Evolutionary conservation across 2,113 vertebrate species (phyloP).

Genomic region (Lipotes vexillifer): DNA sequence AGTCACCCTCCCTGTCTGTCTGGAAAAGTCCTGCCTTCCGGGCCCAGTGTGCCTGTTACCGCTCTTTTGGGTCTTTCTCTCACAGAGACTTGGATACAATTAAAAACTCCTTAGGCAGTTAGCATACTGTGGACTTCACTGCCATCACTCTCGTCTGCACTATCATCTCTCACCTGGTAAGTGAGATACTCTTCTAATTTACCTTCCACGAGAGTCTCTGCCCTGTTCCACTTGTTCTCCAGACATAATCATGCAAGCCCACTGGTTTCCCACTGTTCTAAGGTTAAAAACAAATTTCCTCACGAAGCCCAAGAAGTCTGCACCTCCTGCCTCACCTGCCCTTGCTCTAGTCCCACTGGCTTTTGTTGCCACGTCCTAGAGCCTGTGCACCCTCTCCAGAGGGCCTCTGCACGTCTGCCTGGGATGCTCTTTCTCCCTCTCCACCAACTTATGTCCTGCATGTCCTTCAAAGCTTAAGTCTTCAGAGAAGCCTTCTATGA

Average conservation of each 20-base stretch:
- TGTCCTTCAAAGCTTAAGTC: background rate
- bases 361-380: no score
- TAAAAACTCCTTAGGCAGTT: background rate
- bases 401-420: no score
- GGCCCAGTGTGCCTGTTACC: background rate
- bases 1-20: no score
- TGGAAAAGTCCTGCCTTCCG: background rate
- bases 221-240: background rate
- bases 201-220: background rate
- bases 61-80: background rate
- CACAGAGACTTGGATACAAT: background rate
- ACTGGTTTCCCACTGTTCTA: fast-evolving
- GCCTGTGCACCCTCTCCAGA: fast-evolving
- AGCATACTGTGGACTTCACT: fast-evolving
- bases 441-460: fast-evolving
- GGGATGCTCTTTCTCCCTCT: fast-evolving
- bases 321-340: fast-evolving
- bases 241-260: fast-evolving
- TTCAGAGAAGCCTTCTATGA: background rate
- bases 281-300: background rate
- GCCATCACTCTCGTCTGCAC: no score
- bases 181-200: fast-evolving
- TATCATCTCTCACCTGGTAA: background rate
- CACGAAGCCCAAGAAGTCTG: fast-evolving
- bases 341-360: fast-evolving